phyloP scores from a whole-genome alignment of 2,888 invertebrate genomes.

The Drosophila tripunctata region DNA sequence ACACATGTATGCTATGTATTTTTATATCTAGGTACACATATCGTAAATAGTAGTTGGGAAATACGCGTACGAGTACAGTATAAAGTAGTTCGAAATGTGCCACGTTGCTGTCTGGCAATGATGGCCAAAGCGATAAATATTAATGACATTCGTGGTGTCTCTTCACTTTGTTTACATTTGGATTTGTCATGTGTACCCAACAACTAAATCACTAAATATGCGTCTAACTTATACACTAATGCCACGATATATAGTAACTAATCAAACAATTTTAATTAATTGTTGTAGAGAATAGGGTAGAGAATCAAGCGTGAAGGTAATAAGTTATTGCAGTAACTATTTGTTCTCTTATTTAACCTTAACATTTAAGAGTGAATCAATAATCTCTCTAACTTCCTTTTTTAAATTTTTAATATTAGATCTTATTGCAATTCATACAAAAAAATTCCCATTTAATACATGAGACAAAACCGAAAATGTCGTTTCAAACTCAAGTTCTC shows the following conservation, averaged over 20 bases:
- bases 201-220: neutral
- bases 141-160: conserved; percentile 55
- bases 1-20: neutral
- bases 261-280: too few species aligned
- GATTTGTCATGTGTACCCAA: conserved; percentile 38
- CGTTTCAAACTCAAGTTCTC: neutral
- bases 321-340: too few species aligned
- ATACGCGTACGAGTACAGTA: too few species aligned
- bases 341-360: too few species aligned
- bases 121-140: conserved; percentile 64
- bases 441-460: neutral
- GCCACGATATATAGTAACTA: too few species aligned
- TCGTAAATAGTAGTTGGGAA: conserved; percentile 13
- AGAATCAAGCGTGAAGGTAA: too few species aligned
- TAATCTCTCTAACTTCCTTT: too few species aligned
- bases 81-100: conserved; percentile 11
- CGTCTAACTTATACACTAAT: conserved; percentile 6
- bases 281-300: too few species aligned
- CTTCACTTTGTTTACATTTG: conserved; percentile 49
- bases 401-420: too few species aligned
- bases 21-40: conserved; percentile 8
- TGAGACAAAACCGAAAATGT: neutral
- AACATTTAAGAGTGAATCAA: too few species aligned
- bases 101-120: conserved; percentile 51
- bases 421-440: neutral